Percentiles rank a stretch among this genome's conserved stretches.
Conservation (phyloP, 2,888 invertebrate genomes). For the Dolomedes plantarius region DNA sequence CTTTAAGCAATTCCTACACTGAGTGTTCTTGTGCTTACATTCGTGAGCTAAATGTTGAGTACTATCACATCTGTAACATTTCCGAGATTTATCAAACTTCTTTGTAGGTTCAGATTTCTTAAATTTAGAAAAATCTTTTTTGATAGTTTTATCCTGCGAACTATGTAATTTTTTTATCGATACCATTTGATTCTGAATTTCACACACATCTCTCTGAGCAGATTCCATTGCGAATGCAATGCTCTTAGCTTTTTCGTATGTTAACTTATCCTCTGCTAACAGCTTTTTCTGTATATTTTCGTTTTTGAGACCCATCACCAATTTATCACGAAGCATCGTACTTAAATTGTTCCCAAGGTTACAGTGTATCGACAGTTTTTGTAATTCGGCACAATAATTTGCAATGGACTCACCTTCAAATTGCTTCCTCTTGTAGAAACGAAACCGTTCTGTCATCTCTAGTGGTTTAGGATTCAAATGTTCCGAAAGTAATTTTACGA, state of each 20-base stretch:
- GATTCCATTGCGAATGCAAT: slow-evolving; percentile 55
- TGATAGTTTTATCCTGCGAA: slow-evolving; percentile 39
- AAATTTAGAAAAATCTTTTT: slow-evolving; percentile 53
- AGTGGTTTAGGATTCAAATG: slow-evolving; percentile 52
- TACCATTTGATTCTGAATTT: slow-evolving; percentile 52
- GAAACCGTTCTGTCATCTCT: slow-evolving; percentile 36
- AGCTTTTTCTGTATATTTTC: slow-evolving; percentile 53
- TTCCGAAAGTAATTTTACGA: slow-evolving; percentile 49
- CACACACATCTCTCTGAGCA: slow-evolving; percentile 52
- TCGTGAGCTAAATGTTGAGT: slow-evolving; percentile 53
- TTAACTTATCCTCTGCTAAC: slow-evolving; percentile 54
- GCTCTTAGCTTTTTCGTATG: slow-evolving; percentile 52
- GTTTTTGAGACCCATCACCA: slow-evolving; percentile 52
- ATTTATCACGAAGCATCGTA: slow-evolving; percentile 53
- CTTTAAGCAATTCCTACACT: slow-evolving; percentile 54
- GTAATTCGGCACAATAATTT: slow-evolving; percentile 52
- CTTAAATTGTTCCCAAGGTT: slow-evolving; percentile 48
- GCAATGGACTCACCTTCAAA: slow-evolving; percentile 50
- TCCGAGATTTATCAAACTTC: slow-evolving; percentile 52
- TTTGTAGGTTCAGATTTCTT: slow-evolving; percentile 43
- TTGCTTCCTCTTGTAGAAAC: slow-evolving; percentile 39
- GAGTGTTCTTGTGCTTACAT: slow-evolving; percentile 50
- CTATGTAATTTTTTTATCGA: slow-evolving; percentile 39
- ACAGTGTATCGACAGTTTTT: slow-evolving; percentile 49
- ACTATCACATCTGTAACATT: slow-evolving; percentile 53